Evolutionary conservation across 2,888 invertebrate species (phyloP).

Genomic region (Tachina lurida): DNA sequence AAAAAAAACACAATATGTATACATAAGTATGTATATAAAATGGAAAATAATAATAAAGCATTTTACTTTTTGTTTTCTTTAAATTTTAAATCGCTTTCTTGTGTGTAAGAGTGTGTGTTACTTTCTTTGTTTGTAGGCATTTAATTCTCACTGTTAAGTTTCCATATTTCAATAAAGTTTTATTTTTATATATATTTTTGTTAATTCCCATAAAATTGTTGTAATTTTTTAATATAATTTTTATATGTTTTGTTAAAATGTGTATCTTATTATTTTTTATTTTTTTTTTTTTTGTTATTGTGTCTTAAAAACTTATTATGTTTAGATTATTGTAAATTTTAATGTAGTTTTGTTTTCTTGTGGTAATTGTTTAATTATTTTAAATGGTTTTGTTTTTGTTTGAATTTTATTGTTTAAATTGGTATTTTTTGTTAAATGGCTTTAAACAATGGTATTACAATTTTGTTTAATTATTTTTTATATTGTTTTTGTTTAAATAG

Average conservation of each 20-base stretch:
- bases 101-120: not conserved
- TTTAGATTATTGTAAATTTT: slow-evolving; percentile 64
- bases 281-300: slow-evolving; percentile 44
- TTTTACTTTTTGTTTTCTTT: slow-evolving; percentile 38
- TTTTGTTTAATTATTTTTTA: slow-evolving; percentile 43
- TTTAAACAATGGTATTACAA: slow-evolving; percentile 68
- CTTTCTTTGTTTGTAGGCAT: slow-evolving; percentile 66
- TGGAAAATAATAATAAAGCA: slow-evolving; percentile 62
- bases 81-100: slow-evolving; percentile 53
- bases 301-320: slow-evolving; percentile 65
- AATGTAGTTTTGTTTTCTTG: slow-evolving; percentile 55
- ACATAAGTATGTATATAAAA: slow-evolving; percentile 1
- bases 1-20: slow-evolving; percentile 3
- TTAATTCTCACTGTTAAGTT: slow-evolving; percentile 72
- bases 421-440: slow-evolving; percentile 69
- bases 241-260: slow-evolving; percentile 60
- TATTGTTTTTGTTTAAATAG: slow-evolving; percentile 60
- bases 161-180: slow-evolving; percentile 67
- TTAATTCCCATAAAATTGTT: slow-evolving; percentile 62
- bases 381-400: slow-evolving; percentile 38
- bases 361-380: slow-evolving; percentile 39
- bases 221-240: slow-evolving; percentile 40
- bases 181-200: slow-evolving; percentile 25
- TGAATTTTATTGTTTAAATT: slow-evolving; percentile 66
- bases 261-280: slow-evolving; percentile 38